Evolutionary conservation across 1,140 invertebrate species (phyloP), one percentile per base, ranked within the genome.

Genomic region (Pissodes strobi): DNA sequence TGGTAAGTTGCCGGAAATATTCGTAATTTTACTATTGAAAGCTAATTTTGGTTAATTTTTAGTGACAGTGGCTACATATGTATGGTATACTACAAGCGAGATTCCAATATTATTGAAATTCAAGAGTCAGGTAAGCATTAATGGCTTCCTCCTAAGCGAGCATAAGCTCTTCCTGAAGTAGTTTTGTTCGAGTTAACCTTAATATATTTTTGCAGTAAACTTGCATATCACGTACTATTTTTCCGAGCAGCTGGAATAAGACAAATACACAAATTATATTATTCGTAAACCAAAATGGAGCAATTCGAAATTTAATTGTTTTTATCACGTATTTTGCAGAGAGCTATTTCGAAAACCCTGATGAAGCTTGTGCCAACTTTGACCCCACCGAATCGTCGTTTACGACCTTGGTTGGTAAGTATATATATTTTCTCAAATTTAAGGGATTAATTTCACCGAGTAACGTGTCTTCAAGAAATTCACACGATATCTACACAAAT

Each of bases 51-150:
- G 9, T 27, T 5, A 27, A 18, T 58, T 81, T 82, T 15, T 84
- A 94, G 92, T 74, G 87, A 90, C 76, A 93, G 89, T 61, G 92
- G 92, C 18, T 93, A 90, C 80, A 87, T 91, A 74, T 95, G 92
- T 78, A 88, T 93, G 85, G 84, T 86, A 70, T 90, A 94, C 74
- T 88, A 91, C 79, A 86, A 87, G 60, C 85, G 92, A 58, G 90
- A 90, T 71, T 84, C 85, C 34, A 86, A 89, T 76, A 90, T 94
- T 61, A 88, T 93, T 60, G 92, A 95, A 80, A 82, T 91, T 56
- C 88, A 90, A 79, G 83, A 88, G 63, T 76, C 77, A 27, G 68
- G 71, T 70, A 65, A 63, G 45, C 34, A 30, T 21, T 10, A n/a
- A n/a, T n/a, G n/a, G n/a, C n/a, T n/a, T n/a, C n/a, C n/a, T n/a